A percentile compares a stretch with the other conserved stretches of the same genome.
phyloP scores from a whole-genome alignment of 2,888 invertebrate genomes.

The Agrilus cyanescens region DNA sequence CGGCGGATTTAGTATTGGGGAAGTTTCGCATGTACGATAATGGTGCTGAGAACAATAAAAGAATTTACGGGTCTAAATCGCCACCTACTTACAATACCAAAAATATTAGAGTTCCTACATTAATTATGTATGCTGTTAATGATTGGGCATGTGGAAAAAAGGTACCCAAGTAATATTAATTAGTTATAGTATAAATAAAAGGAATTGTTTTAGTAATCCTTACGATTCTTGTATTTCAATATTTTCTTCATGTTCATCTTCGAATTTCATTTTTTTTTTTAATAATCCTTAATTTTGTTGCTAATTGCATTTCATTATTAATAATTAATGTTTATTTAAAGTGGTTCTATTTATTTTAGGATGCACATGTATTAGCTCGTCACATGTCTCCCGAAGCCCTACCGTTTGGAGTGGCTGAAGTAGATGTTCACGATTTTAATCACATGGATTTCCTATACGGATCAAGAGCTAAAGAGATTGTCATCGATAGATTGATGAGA shows the following conservation, averaged over 20 bases:
- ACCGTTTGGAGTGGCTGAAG: slow-evolving; percentile 25
- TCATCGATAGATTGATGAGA: slow-evolving; percentile 3
- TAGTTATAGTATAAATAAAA: no score
- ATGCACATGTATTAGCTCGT: slow-evolving; percentile 28
- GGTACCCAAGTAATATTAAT: slow-evolving; percentile 28
- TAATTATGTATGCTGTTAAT: slow-evolving; percentile 48
- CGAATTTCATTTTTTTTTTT: slow-evolving; percentile 18
- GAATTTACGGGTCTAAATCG: slow-evolving; percentile 38
- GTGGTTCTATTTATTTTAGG: slow-evolving; percentile 24
- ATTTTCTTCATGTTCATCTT: no score
- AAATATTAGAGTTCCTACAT: slow-evolving; percentile 46
- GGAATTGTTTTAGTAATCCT: no score
- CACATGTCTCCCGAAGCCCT: slow-evolving; percentile 24
- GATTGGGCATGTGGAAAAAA: slow-evolving; percentile 47
- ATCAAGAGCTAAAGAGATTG: slow-evolving; percentile 21
- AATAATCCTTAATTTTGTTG: slow-evolving; percentile 32
- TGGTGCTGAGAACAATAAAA: slow-evolving; percentile 37
- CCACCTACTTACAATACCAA: slow-evolving; percentile 47
- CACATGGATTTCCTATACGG: slow-evolving; percentile 34
- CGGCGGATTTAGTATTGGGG: slow-evolving; percentile 26
- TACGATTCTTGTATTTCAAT: no score
- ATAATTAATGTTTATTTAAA: no score
- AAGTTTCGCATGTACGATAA: slow-evolving; percentile 46
- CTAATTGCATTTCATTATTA: no score
- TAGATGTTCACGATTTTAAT: slow-evolving; percentile 29